Evolutionary conservation across 2,888 invertebrate genomes (phyloP), one percentile per base, ranked within the genome.

Genomic region (Oasisia sp.): DNA sequence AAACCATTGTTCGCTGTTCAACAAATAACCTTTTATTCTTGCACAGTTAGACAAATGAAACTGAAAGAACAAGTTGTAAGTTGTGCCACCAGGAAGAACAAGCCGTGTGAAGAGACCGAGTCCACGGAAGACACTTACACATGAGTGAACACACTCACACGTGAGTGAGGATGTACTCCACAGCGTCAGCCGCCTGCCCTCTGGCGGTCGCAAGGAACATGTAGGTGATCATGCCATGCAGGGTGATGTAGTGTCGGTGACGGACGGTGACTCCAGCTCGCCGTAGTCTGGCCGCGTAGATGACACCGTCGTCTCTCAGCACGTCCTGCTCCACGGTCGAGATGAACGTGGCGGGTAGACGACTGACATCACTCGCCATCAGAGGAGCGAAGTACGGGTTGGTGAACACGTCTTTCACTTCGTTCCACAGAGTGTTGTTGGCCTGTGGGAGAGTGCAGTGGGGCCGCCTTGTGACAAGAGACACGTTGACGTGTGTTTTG

Each of bases 291-390:
- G 95, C 94, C 0, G 95, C 95, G 93, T 96, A 96, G 95, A 96
- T 95, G 11, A 96, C 93, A 19, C 95, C 96, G 93, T 96, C 96
- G 93, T 96, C 96, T 7, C 96, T 94, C 19, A 96, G 94, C 7
- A 96, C 95, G 93, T 96, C 96, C 93, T 95, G 96, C 91, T 96
- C 95, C 50, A 96, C 95, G 32, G 96, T 96, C 14, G 96, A 94
- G 89, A 96, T 94, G 92, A 96, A 96, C 1, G 96, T 94, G 45
- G 95, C 94, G 0, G 96, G 96, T 74, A 96, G 93, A 12, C 94
- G 95, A 9, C 93, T 93, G 19, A 96, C 92, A 92, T 95, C 94
- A 4, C 91, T 93, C 8, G 95, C 94, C 95, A 96, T 95, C 94
- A 96, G 94, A 11, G 96, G 96, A 50, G 95, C 95, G 90, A 96